Conservation (phyloP, 2,113 vertebrate species). For the Passer montanus region DNA sequence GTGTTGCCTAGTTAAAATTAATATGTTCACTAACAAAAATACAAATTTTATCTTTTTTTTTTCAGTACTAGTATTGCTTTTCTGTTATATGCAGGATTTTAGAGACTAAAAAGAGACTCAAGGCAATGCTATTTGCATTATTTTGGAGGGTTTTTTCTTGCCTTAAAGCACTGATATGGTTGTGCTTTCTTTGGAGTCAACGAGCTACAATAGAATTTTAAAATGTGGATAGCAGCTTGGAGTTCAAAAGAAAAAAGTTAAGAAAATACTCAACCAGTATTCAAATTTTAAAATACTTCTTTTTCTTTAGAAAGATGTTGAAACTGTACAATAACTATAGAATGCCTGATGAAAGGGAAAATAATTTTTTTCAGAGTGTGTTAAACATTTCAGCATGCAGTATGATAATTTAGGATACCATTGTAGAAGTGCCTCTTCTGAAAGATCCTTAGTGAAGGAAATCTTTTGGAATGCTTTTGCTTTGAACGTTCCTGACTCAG, state of each 20-base stretch:
- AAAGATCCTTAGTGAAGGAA: neutral
- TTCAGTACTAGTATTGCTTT: neutral
- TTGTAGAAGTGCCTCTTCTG: neutral
- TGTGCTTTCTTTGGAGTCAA: neutral
- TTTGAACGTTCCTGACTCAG: neutral
- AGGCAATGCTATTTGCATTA: neutral
- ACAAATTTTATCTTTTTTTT: neutral
- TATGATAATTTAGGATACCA: neutral
- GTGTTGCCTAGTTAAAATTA: neutral
- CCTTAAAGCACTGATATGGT: neutral
- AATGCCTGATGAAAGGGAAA: neutral
- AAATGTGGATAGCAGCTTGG: neutral
- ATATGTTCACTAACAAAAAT: neutral
- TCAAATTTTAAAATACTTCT: neutral
- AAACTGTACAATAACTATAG: neutral
- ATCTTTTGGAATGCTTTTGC: neutral
- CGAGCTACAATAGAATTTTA: neutral
- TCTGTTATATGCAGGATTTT: neutral
- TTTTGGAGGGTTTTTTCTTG: fast-evolving
- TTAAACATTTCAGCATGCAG: neutral
- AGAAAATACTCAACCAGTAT: neutral
- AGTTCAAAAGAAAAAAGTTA: neutral
- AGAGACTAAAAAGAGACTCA: neutral
- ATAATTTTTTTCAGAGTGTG: neutral
- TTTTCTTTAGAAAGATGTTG: neutral